Evolutionary conservation across 2,888 invertebrate genomes (phyloP).

Genomic region (Hypomecis punctinalis): DNA sequence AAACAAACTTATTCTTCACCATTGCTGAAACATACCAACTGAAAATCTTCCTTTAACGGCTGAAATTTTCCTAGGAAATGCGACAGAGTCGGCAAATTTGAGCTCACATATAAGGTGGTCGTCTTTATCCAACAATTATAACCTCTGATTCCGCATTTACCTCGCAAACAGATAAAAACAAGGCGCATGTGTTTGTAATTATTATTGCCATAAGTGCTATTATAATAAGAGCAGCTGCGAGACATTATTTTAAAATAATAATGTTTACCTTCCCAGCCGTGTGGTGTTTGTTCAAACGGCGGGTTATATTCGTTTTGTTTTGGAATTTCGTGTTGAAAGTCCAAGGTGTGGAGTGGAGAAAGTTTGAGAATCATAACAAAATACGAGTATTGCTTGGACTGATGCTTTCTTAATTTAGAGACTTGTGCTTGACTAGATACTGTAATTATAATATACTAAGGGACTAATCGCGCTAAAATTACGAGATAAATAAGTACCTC

Average conservation of each 20-base stretch:
- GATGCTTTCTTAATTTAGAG: neutral
- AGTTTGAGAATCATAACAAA: neutral
- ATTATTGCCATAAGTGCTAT: conserved; percentile 45
- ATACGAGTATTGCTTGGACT: neutral
- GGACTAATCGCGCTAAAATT: no score
- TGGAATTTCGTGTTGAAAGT: conserved; percentile 33
- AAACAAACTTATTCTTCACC: neutral
- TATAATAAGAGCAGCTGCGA: conserved; percentile 49
- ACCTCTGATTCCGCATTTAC: conserved; percentile 27
- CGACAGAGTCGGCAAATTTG: neutral
- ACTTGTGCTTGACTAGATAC: no score
- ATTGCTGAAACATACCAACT: neutral
- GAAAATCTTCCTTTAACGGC: neutral
- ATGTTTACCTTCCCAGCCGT: conserved; percentile 50
- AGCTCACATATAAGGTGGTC: neutral
- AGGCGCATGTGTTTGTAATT: conserved; percentile 32
- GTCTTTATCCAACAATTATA: conserved; percentile 1
- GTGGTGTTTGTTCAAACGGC: conserved; percentile 48
- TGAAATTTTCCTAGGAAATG: neutral
- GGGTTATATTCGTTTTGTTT: conserved; percentile 50
- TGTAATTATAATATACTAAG: no score
- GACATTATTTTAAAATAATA: conserved; percentile 61
- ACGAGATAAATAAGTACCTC: no score
- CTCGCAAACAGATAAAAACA: conserved; percentile 44
- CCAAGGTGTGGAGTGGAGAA: conserved; percentile 30